Percentiles rank a stretch among this genome's conserved stretches.
Evolutionary conservation across 2,888 invertebrate species (phyloP).

Genomic region (Noctua comes): DNA sequence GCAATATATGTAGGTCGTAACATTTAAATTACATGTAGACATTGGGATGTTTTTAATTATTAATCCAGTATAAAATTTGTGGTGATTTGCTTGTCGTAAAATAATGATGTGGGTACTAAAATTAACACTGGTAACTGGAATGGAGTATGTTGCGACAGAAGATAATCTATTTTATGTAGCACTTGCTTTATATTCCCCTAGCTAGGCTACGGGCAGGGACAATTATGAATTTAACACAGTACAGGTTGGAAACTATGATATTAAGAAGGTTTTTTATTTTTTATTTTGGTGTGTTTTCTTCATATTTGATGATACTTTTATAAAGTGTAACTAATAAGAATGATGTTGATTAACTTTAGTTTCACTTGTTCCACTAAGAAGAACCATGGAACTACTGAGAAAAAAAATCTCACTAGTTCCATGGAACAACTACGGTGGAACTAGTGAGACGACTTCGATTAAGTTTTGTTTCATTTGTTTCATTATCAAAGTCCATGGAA

Average conservation of each 20-base stretch:
- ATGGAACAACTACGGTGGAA: too few relatives aligned
- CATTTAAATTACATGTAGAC: constrained; percentile 58
- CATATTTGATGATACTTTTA: too few relatives aligned
- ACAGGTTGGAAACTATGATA: background rate
- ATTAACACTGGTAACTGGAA: constrained; percentile 28
- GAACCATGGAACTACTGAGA: too few relatives aligned
- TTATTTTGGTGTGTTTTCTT: too few relatives aligned
- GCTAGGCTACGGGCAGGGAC: background rate
- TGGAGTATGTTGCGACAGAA: constrained; percentile 22
- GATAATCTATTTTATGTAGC: constrained; percentile 25
- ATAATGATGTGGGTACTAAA: constrained; percentile 51
- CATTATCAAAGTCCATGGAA: too few relatives aligned
- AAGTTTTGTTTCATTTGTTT: too few relatives aligned
- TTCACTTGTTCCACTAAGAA: too few relatives aligned
- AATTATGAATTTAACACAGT: background rate
- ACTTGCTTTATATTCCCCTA: background rate
- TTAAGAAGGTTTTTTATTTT: too few relatives aligned
- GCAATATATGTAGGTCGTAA: constrained; percentile 60
- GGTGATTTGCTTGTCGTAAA: constrained; percentile 59
- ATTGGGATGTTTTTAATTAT: constrained; percentile 55
- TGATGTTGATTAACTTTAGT: too few relatives aligned
- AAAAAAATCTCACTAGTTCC: too few relatives aligned
- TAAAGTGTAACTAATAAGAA: too few relatives aligned
- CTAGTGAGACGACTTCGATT: too few relatives aligned
- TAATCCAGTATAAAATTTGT: constrained; percentile 50